These are phyloP conservation scores for Danio tinwini DNA, from an alignment of 2,797 vertebrate genomes.

Conservation along the genomic window DNA sequence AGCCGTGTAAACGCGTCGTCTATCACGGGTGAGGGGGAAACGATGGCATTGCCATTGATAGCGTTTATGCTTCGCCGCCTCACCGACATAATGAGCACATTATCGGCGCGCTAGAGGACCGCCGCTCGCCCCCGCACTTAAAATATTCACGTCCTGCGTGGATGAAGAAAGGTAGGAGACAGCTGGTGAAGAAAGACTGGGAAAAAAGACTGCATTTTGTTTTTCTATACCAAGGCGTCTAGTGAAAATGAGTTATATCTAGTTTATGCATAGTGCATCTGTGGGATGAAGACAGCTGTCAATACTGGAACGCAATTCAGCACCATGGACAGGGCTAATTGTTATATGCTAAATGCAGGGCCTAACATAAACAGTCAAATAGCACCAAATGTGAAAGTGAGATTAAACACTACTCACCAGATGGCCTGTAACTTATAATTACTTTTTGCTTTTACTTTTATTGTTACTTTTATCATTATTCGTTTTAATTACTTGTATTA, in stretches of 20 bases:
- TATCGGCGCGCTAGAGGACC: constrained; percentile 54
- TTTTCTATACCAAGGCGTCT: background rate
- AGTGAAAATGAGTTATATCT: background rate
- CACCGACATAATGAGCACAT: constrained; percentile 62
- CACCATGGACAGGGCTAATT: constrained; percentile 35
- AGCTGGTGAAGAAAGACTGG: constrained; percentile 25
- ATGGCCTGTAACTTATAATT: no score
- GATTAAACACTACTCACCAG: background rate
- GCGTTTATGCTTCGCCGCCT: constrained; percentile 59
- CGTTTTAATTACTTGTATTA: no score
- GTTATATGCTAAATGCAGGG: no score
- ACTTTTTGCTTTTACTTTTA: no score
- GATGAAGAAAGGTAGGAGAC: constrained; percentile 33
- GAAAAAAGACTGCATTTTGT: background rate
- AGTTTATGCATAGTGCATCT: background rate
- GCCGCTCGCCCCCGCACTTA: constrained; percentile 49
- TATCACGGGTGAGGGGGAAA: constrained; percentile 55
- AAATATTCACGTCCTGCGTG: constrained; percentile 52
- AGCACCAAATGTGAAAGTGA: background rate
- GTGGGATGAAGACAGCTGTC: background rate
- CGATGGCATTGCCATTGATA: constrained; percentile 56
- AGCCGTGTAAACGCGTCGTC: constrained; percentile 52
- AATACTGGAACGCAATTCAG: constrained; percentile 17
- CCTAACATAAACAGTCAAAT: no score
- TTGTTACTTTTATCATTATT: no score